Evolutionary conservation across 2,888 invertebrate species (phyloP), one percentile per base, ranked within the genome.

Genomic region (Caenorhabditis sinica): DNA sequence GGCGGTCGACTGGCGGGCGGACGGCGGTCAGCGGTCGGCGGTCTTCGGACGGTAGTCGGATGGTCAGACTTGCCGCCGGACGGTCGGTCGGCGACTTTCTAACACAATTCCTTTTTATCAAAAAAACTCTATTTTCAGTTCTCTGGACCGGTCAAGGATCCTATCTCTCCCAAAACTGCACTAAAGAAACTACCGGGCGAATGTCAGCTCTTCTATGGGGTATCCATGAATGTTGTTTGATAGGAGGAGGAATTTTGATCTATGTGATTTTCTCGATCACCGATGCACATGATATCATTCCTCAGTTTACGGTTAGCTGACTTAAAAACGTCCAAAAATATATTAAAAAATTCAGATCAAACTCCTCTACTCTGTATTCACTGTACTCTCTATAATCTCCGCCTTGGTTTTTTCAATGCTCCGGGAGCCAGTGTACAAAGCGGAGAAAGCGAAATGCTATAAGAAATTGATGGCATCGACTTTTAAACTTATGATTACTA

Each of bases 181-280:
- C 75, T 8, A 82, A 83, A 43, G 73, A 81, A 45, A 87, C 85
- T 9, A 86, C 75, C 0, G 66, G 82, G 15, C 71, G 85, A 33
- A 85, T 86, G 79, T 82, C 83, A 56, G 85, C 87, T 1, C 69
- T 87, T 45, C 30, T 87, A 17, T 87, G 87, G 87, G 80, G 65
- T 23, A 73, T 87, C 30, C 77, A 77, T 11, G 75, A 87, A 69
- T 73, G 76, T 30, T 87, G 98, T 93, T 95, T 97, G 94, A 96
- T 98, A 93, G 95, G 96, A 93, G 98, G 98, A 72, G 98, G 98
- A 93, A 94, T 97, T 45, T 97, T 97, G 94, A 97, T 98, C 28
- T 97, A 95, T 94, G 96, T 96, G 93, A 95, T 96, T 93, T 97
- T 99, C 94, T 95, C 83, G 23, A 28, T 76, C 3, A 72, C 83